Evolutionary conservation across 2,797 vertebrate species (phyloP).

Genomic region (Gobio occitaniae): DNA sequence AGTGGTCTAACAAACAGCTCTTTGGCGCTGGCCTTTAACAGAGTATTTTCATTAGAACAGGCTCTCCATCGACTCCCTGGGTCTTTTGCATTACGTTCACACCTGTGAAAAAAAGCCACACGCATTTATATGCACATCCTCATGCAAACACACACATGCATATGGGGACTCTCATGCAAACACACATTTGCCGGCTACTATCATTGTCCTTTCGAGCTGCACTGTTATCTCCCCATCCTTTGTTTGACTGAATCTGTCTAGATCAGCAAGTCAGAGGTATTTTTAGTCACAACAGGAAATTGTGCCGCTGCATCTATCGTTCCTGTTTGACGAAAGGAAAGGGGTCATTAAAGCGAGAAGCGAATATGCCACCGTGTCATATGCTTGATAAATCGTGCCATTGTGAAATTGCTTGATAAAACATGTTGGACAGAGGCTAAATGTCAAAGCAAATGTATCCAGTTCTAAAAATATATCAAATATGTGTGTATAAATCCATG

Average conservation of each 20-base stretch:
- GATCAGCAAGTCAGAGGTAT: constrained; percentile 47
- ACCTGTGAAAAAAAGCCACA: constrained; percentile 11
- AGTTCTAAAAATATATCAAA: neutral
- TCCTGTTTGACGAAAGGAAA: constrained; percentile 10
- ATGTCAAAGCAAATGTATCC: neutral
- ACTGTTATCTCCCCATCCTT: constrained; percentile 26
- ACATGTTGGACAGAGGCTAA: neutral
- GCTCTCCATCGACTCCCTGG: constrained; percentile 21
- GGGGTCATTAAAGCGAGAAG: constrained; percentile 5
- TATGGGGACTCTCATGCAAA: constrained; percentile 12
- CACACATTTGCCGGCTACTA: constrained; percentile 3
- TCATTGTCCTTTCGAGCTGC: neutral
- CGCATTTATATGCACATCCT: neutral
- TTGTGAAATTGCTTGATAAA: constrained; percentile 16
- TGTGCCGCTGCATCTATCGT: neutral
- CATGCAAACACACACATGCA: constrained; percentile 19
- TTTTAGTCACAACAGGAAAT: constrained; percentile 50
- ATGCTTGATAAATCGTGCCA: constrained; percentile 8
- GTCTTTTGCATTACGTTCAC: neutral
- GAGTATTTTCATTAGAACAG: constrained; percentile 47
- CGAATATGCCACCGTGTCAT: neutral
- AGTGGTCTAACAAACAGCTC: constrained; percentile 49
- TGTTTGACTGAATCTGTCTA: constrained; percentile 22
- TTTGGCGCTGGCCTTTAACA: constrained; percentile 48
- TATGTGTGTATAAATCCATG: neutral